A percentile compares a stretch with the other conserved stretches of the same genome.
Evolutionary conservation across 1,140 invertebrate genomes (phyloP).

Genomic region (Leptinotarsa lineolata): DNA sequence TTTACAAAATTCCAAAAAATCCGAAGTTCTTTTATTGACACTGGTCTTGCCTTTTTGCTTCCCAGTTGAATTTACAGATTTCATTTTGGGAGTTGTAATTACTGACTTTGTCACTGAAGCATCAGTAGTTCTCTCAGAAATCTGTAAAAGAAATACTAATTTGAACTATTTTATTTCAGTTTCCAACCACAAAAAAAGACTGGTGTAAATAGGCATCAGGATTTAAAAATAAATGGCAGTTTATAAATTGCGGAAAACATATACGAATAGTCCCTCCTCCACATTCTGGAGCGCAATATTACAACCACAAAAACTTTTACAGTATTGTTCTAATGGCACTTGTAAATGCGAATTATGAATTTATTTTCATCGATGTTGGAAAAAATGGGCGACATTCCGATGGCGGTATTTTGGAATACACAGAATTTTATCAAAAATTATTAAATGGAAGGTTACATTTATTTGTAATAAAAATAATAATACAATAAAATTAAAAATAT

Average conservation of each 20-base stretch:
- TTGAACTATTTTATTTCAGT: constrained; percentile 12
- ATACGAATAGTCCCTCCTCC: neutral
- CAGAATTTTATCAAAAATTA: constrained; percentile 8
- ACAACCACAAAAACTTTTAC: neutral
- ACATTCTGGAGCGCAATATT: neutral
- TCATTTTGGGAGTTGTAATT: neutral
- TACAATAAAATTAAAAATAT: neutral
- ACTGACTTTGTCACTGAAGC: neutral
- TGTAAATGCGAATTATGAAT: constrained; percentile 16
- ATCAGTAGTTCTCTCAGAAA: neutral
- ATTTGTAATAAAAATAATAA: neutral
- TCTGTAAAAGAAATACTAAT: neutral
- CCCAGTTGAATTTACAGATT: neutral
- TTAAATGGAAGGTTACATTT: neutral
- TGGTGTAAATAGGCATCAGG: neutral
- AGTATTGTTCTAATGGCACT: constrained; percentile 14
- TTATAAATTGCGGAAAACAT: neutral
- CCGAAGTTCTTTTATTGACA: neutral
- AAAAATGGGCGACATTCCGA: constrained; percentile 16
- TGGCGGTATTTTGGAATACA: neutral
- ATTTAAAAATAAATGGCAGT: constrained; percentile 13
- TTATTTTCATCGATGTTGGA: constrained; percentile 25
- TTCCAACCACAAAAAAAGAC: constrained; percentile 26
- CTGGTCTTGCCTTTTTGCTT: neutral
- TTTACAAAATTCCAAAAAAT: neutral